Evolutionary conservation across 2,113 vertebrate species (phyloP).

Genomic region (Lycaon pictus): DNA sequence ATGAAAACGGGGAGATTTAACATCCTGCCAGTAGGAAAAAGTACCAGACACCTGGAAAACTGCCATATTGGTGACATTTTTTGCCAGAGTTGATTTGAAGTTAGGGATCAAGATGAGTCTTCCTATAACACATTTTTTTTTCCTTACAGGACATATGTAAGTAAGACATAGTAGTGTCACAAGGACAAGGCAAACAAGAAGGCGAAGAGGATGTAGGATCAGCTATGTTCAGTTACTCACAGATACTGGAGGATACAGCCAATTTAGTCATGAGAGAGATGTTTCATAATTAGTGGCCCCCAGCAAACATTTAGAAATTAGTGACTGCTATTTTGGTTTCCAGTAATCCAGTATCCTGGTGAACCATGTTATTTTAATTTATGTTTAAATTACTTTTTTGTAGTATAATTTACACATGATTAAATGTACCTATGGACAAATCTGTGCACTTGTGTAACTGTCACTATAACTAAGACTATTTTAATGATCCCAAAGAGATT

Average conservation of each 20-base stretch:
- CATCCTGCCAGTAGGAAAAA: not conserved
- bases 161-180: not conserved
- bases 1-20: not conserved
- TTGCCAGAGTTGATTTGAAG: not conserved
- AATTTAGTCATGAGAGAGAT: not conserved
- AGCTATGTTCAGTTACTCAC: not conserved
- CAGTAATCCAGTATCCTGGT: not conserved
- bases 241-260: not conserved
- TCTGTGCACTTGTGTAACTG: not conserved
- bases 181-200: not conserved
- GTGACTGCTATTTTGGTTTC: not conserved
- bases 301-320: not conserved
- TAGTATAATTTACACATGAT: not conserved
- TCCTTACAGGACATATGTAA: not conserved
- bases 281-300: not conserved
- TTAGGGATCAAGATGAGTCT: not conserved
- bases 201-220: not conserved
- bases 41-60: fast-evolving
- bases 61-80: not conserved
- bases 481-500: not conserved
- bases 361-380: not conserved
- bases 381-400: not conserved
- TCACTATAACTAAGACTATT: not conserved
- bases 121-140: not conserved
- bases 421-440: not conserved